Percentiles rank a stretch among this genome's conserved stretches.
phyloP scores from a whole-genome alignment of 2,113 vertebrate species.

The Pollachius pollachius region DNA sequence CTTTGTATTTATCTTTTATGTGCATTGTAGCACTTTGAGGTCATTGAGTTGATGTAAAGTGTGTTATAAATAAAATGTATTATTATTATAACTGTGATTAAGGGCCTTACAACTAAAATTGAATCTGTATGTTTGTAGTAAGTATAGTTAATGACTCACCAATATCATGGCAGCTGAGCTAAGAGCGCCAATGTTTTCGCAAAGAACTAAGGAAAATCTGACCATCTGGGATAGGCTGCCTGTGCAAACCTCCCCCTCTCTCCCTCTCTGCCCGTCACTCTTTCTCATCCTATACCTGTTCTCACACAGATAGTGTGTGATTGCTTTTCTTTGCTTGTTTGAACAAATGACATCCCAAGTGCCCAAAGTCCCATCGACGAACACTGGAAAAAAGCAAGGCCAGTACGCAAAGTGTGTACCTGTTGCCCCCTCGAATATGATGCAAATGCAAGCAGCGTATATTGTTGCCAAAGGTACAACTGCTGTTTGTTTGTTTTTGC shows the following conservation, averaged over 20 bases:
- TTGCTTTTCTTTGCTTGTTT: not conserved
- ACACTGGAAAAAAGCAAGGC: not conserved
- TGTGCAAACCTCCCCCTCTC: constrained; percentile 16
- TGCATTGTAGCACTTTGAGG: too few species aligned
- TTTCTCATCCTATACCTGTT: not conserved
- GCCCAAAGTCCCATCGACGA: not conserved
- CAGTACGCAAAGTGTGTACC: not conserved
- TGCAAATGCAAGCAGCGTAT: not conserved
- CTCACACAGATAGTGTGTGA: not conserved
- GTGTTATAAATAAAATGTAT: too few species aligned
- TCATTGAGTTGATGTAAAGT: too few species aligned
- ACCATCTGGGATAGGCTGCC: constrained; percentile 29
- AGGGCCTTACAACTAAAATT: too few species aligned
- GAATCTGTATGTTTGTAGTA: not conserved
- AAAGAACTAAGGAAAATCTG: not conserved
- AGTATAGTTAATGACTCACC: not conserved
- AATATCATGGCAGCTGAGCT: constrained; percentile 30
- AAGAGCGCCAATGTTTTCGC: constrained; percentile 34
- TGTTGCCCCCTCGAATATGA: not conserved
- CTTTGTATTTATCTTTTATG: not conserved
- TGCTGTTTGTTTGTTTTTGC: too few species aligned
- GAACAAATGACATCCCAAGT: not conserved
- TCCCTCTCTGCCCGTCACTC: not conserved
- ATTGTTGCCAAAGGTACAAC: too few species aligned
- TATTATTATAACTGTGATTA: not conserved